Percentiles rank a stretch among this genome's conserved stretches.
Evolutionary conservation across 2,888 invertebrate genomes (phyloP).

Genomic region (Dasysyrphus tricinctus): DNA sequence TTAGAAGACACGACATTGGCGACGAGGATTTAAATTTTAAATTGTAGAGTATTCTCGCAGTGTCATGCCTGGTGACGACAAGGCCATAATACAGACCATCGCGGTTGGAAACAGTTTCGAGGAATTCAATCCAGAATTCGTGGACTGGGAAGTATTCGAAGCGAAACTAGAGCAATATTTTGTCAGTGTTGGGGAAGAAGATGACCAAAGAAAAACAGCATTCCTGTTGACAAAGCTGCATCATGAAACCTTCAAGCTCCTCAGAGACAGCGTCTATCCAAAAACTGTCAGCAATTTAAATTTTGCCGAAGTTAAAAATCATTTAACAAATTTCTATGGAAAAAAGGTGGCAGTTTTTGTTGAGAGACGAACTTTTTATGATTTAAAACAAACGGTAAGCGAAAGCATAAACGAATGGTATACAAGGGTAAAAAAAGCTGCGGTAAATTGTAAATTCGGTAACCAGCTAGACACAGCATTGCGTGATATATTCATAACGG

Average conservation of each 20-base stretch:
- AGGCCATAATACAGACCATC: not conserved
- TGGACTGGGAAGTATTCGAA: no score
- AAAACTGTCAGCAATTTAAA: no score
- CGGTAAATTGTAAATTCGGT: not conserved
- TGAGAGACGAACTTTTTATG: no score
- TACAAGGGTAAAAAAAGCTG: no score
- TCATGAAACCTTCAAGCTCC: not conserved
- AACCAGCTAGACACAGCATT: not conserved
- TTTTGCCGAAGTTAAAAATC: no score
- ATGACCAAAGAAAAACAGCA: not conserved
- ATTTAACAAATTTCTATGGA: no score
- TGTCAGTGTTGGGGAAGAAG: not conserved
- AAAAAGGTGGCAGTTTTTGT: no score
- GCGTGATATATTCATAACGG: not conserved
- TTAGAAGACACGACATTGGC: not conserved
- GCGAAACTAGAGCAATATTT: not conserved
- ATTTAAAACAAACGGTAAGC: no score
- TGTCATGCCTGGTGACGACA: not conserved
- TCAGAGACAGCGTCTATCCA: not conserved
- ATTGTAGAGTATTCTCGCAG: not conserved
- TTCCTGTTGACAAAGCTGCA: not conserved
- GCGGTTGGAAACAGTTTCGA: conserved; percentile 2
- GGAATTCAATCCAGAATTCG: not conserved
- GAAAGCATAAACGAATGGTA: no score
- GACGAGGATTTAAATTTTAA: not conserved